These are phyloP conservation scores for Myotis myotis DNA, from an alignment of 2,797 vertebrate genomes.

Conservation along the genomic window DNA sequence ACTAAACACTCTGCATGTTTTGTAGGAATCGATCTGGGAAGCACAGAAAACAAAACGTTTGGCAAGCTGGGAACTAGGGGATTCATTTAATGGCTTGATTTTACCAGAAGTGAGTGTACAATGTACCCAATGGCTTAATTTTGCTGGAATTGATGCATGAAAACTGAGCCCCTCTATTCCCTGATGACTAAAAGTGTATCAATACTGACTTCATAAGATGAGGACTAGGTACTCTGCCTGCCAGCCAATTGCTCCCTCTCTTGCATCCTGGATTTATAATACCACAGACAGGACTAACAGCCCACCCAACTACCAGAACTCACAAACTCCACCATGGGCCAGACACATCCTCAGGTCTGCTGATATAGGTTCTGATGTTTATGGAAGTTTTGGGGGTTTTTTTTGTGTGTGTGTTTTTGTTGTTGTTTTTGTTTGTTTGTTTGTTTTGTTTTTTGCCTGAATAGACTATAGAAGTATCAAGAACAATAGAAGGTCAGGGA, in stretches of 20 bases:
- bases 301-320: background rate
- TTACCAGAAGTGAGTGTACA: background rate
- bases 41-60: background rate
- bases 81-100: background rate
- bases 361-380: background rate
- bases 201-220: background rate
- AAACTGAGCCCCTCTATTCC: fast-evolving
- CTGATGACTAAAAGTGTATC: background rate
- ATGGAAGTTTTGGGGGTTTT: background rate
- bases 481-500: background rate
- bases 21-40: constrained; percentile 34
- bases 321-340: background rate
- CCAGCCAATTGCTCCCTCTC: background rate
- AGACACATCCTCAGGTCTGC: background rate
- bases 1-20: background rate
- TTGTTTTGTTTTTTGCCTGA: background rate
- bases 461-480: background rate
- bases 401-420: background rate
- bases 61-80: background rate
- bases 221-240: background rate
- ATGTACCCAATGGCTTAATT: background rate
- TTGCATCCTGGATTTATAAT: background rate
- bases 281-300: background rate
- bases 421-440: too few species aligned
- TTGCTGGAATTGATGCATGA: constrained; percentile 17